Conservation (phyloP, 2,888 invertebrate species). For the Acleris holmiana region DNA sequence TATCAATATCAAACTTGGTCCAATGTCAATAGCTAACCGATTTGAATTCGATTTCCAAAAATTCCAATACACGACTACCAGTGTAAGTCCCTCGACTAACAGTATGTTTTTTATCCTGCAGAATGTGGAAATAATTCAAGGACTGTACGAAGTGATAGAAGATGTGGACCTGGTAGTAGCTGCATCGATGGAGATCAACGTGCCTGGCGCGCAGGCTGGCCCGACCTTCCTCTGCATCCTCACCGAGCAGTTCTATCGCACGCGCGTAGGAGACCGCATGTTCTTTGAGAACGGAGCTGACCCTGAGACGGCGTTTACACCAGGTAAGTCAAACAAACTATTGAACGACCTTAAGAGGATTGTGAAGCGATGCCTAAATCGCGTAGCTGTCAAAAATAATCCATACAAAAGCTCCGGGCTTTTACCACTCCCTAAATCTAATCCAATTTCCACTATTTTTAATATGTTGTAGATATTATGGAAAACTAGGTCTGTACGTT, state of each 20-base stretch:
- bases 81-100: not conserved
- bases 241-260: conserved; percentile 93
- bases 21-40: no score
- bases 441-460: no score
- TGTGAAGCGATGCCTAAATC: no score
- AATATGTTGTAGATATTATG: no score
- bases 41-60: no score
- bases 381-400: no score
- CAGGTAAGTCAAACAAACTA: conserved; percentile 70
- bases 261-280: conserved; percentile 93
- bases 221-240: conserved; percentile 95
- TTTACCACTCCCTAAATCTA: no score
- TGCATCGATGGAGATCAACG: conserved; percentile 90
- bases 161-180: conserved; percentile 95
- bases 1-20: no score
- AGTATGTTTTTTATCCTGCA: conserved; percentile 50
- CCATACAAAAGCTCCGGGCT: no score
- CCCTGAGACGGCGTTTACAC: conserved; percentile 85
- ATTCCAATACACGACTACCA: no score
- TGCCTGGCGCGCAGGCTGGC: conserved; percentile 91
- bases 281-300: conserved; percentile 91
- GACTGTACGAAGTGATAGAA: conserved; percentile 88
- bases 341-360: not conserved
- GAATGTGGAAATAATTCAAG: conserved; percentile 87
- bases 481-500: no score